A percentile compares a stretch with the other conserved stretches of the same genome.
Evolutionary conservation across 2,113 vertebrate species (phyloP).

Genomic region (Cettia cetti): DNA sequence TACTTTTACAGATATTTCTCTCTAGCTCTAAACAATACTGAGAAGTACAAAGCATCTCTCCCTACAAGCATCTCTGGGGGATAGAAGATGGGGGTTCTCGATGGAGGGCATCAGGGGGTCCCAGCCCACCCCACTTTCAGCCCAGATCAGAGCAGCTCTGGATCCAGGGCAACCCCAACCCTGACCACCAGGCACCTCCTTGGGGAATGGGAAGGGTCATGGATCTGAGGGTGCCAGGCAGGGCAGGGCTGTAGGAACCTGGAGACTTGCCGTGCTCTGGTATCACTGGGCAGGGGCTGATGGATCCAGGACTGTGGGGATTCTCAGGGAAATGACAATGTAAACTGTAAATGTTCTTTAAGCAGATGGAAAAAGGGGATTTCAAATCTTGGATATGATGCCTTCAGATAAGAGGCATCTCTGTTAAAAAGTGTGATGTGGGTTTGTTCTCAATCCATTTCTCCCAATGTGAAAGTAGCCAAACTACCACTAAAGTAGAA

Average conservation of each 20-base stretch:
- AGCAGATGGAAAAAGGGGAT: not conserved
- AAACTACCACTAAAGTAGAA: not conserved
- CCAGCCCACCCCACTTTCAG: no score
- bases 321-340: not conserved
- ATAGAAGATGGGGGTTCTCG: rapidly evolving
- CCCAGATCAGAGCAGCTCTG: rapidly evolving
- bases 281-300: no score
- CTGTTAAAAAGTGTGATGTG: not conserved
- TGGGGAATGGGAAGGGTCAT: no score
- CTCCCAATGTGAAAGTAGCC: not conserved
- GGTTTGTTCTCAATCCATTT: not conserved
- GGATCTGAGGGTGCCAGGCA: no score
- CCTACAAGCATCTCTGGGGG: not conserved
- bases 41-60: not conserved
- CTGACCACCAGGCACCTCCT: rapidly evolving
- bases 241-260: not conserved
- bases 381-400: not conserved
- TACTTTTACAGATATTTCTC: not conserved
- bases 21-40: not conserved
- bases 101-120: no score
- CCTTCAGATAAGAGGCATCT: not conserved
- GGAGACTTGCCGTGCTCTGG: not conserved
- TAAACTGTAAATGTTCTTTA: not conserved
- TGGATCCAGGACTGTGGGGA: not conserved
- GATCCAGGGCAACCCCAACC: rapidly evolving